Evolutionary conservation across 2,797 vertebrate genomes (phyloP).

Genomic region (Serranus cabrilla): DNA sequence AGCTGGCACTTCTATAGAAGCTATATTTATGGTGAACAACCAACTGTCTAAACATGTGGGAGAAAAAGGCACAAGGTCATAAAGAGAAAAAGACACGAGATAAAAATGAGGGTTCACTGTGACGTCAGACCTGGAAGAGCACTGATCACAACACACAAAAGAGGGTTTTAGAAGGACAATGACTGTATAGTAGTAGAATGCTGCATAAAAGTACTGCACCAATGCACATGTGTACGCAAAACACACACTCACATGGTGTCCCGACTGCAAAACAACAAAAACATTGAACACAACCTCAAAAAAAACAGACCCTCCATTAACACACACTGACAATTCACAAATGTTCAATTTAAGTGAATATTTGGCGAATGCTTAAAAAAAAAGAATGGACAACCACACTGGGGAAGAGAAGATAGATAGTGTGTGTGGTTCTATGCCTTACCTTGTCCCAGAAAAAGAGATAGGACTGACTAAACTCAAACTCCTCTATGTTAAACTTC

Average conservation of each 20-base stretch:
- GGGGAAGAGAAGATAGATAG: not conserved
- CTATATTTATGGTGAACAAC: not conserved
- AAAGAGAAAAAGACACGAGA: not conserved
- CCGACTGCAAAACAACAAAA: constrained; percentile 32
- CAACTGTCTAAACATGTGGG: not conserved
- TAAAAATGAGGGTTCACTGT: constrained; percentile 44
- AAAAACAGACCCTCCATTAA: not conserved
- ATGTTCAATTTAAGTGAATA: not conserved
- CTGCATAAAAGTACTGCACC: constrained; percentile 31
- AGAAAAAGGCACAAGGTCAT: not conserved
- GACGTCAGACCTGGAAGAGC: constrained; percentile 42
- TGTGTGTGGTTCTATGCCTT: constrained; percentile 18
- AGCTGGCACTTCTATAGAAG: not conserved
- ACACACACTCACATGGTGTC: not conserved
- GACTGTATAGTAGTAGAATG: constrained; percentile 44
- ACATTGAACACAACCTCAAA: not conserved
- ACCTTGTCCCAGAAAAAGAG: constrained; percentile 99
- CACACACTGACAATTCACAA: not conserved
- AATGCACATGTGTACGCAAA: not conserved
- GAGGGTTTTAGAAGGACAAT: constrained; percentile 71
- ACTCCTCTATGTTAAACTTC: constrained; percentile 97
- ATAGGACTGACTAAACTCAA: constrained; percentile 99
- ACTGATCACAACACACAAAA: constrained; percentile 63
- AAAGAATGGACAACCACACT: not conserved
- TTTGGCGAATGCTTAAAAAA: not conserved